Conservation (phyloP, 1,140 invertebrate species). For the Stegodyphus mimosarum region DNA sequence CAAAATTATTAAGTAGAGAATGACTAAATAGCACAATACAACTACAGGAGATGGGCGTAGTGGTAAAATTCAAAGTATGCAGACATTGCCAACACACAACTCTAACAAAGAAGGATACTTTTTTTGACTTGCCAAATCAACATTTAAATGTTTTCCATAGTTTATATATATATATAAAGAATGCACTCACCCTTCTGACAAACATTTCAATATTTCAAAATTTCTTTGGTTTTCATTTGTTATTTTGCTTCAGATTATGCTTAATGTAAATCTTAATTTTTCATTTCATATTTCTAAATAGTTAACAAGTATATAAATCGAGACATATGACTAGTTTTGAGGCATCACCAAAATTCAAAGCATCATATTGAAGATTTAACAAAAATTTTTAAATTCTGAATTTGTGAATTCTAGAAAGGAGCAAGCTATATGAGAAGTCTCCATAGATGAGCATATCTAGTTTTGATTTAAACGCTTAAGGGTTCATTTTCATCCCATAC, state of each 20-base stretch:
- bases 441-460: too few relatives aligned
- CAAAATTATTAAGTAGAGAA: slow-evolving; percentile 46
- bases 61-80: slow-evolving; percentile 43
- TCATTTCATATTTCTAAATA: slow-evolving; percentile 48
- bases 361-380: not conserved
- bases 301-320: slow-evolving; percentile 61
- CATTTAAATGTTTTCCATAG: slow-evolving; percentile 19
- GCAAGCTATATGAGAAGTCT: too few relatives aligned
- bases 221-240: slow-evolving; percentile 31
- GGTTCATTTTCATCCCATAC: too few relatives aligned
- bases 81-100: slow-evolving; percentile 57
- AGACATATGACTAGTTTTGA: slow-evolving; percentile 51
- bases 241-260: slow-evolving; percentile 37
- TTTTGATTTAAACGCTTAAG: too few relatives aligned
- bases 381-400: too few relatives aligned
- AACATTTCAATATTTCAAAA: slow-evolving; percentile 28
- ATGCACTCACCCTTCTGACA: slow-evolving; percentile 22
- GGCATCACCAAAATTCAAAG: slow-evolving; percentile 52
- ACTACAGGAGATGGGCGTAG: not conserved
- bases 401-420: too few relatives aligned
- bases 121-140: slow-evolving; percentile 34
- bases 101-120: slow-evolving; percentile 36
- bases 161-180: slow-evolving; percentile 10
- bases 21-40: slow-evolving; percentile 45
- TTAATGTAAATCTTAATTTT: slow-evolving; percentile 47